Percentiles rank a stretch among this genome's conserved stretches.
These are phyloP conservation scores for Papilio polyxenes DNA, from an alignment of 1,140 invertebrate genomes.

Conservation along the genomic window DNA sequence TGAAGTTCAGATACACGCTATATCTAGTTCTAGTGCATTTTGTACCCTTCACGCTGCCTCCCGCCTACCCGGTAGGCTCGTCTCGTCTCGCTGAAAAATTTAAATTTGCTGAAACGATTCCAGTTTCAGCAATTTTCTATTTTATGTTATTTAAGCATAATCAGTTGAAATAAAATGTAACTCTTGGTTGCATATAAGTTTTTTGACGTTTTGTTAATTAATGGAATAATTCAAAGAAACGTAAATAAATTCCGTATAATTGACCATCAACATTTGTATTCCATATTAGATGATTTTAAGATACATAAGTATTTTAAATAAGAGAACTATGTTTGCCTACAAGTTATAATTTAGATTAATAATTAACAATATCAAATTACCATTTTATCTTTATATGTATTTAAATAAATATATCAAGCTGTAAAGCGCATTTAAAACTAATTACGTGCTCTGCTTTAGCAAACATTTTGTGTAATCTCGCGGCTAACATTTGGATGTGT, in stretches of 20 bases:
- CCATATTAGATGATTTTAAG: no score
- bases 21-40: slow-evolving; percentile 61
- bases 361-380: no score
- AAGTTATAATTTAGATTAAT: no score
- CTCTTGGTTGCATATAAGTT: neutral
- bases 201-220: neutral
- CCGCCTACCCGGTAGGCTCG: slow-evolving; percentile 62
- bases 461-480: slow-evolving; percentile 29
- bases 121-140: neutral
- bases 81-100: slow-evolving; percentile 54
- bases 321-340: no score
- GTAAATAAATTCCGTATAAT: neutral
- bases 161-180: neutral
- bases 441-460: slow-evolving; percentile 9
- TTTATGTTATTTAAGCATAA: neutral
- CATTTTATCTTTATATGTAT: no score
- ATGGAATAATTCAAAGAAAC: neutral
- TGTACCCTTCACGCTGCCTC: slow-evolving; percentile 46
- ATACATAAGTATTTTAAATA: no score
- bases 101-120: slow-evolving; percentile 47
- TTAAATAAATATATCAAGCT: neutral
- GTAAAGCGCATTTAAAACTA: slow-evolving; percentile 12
- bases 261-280: neutral
- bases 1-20: slow-evolving; percentile 59
- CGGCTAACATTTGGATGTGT: slow-evolving; percentile 30